phyloP scores from a whole-genome alignment of 2,888 invertebrate species.

The Chloroclystis v-ata region DNA sequence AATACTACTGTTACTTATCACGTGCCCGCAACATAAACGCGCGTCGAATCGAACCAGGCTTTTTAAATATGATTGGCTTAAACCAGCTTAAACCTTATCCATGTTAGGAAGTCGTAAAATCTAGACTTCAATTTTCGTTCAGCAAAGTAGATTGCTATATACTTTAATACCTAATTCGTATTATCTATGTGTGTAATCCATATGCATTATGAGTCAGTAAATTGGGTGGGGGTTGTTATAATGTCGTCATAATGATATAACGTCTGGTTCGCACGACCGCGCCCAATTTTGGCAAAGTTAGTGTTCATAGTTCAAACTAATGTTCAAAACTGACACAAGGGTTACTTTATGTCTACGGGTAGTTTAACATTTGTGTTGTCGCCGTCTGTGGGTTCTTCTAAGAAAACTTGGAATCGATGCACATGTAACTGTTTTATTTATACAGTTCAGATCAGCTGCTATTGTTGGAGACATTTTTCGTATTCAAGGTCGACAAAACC shows the following conservation, averaged over 20 bases:
- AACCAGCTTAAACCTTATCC: not conserved
- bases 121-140: not conserved
- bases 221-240: conserved; percentile 23
- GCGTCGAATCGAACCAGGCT: not conserved
- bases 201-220: not conserved
- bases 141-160: conserved; percentile 1
- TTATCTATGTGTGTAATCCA: too few species aligned
- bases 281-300: conserved; percentile 39
- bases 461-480: not conserved
- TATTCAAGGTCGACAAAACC: conserved; percentile 5
- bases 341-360: not conserved
- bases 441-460: not conserved
- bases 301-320: conserved; percentile 7
- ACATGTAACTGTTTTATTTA: too few species aligned
- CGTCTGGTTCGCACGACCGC: conserved; percentile 35
- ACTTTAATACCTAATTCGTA: not conserved
- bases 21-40: not conserved
- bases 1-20: conserved; percentile 4
- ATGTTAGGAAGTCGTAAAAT: conserved; percentile 7
- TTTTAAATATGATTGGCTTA: conserved; percentile 3
- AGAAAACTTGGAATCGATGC: too few species aligned
- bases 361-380: too few species aligned
- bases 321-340: conserved; percentile 10
- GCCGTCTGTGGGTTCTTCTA: too few species aligned
- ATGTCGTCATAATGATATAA: conserved; percentile 40